These are phyloP conservation scores for Hippocampus kuda DNA, from an alignment of 2,797 vertebrate genomes.

Conservation along the genomic window DNA sequence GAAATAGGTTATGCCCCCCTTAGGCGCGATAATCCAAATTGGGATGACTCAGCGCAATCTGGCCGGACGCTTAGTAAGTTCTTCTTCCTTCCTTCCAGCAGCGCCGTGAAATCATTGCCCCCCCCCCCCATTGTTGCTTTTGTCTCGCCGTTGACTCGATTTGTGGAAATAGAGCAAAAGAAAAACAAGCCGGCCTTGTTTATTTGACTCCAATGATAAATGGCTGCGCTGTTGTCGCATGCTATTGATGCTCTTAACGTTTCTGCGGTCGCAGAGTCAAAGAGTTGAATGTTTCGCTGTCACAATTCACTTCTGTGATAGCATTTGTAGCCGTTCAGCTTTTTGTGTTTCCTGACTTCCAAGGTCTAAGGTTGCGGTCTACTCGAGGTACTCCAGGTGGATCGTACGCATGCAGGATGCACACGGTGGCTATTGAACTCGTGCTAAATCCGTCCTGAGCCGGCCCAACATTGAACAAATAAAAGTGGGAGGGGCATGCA, in stretches of 20 bases:
- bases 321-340: neutral
- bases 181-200: neutral
- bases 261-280: neutral
- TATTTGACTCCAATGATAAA: neutral
- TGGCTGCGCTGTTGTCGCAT: neutral
- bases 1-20: neutral
- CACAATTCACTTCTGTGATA: neutral
- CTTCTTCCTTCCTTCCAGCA: neutral
- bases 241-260: neutral
- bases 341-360: neutral
- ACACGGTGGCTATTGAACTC: neutral
- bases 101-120: neutral
- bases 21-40: no score
- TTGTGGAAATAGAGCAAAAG: neutral
- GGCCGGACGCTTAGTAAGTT: neutral
- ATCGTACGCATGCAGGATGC: no score
- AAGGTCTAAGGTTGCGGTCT: no score
- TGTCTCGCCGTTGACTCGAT: neutral
- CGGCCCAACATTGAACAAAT: conserved; percentile 39
- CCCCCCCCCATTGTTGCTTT: neutral
- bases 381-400: neutral
- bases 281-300: neutral
- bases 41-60: neutral
- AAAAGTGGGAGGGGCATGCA: conserved; percentile 14
- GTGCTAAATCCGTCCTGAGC: neutral